These are phyloP conservation scores for Caenorhabditis macrosperma DNA, from an alignment of 2,888 invertebrate species.

Conservation along the genomic window DNA sequence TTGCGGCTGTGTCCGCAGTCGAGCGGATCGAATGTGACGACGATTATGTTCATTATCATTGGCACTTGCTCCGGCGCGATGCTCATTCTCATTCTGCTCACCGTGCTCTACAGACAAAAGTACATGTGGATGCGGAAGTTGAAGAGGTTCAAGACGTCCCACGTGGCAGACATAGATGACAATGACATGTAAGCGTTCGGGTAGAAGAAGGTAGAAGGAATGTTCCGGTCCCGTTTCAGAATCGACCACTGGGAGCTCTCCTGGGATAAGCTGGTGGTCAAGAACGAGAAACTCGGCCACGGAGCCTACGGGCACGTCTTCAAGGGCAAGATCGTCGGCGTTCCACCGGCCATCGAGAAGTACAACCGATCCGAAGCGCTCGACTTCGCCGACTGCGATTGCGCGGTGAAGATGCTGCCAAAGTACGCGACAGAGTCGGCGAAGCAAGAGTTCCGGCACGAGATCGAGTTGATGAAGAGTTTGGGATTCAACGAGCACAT, in stretches of 20 bases:
- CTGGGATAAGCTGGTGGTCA: constrained; percentile 74
- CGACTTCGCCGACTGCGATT: constrained; percentile 61
- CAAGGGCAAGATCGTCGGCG: constrained; percentile 74
- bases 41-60: constrained; percentile 73
- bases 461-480: constrained; percentile 77
- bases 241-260: constrained; percentile 76
- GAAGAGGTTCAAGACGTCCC: constrained; percentile 64
- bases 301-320: constrained; percentile 77
- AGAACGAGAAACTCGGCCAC: constrained; percentile 74
- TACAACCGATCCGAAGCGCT: constrained; percentile 64
- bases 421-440: constrained; percentile 73
- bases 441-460: constrained; percentile 70
- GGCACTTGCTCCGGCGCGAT: constrained; percentile 72
- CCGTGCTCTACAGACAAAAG: constrained; percentile 73
- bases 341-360: constrained; percentile 73
- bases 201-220: too few relatives aligned
- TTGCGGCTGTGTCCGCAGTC: constrained; percentile 27
- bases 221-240: too few relatives aligned
- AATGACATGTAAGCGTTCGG: constrained; percentile 62
- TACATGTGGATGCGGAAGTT: constrained; percentile 74
- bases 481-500: constrained; percentile 76
- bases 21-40: constrained; percentile 53
- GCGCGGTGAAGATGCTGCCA: constrained; percentile 74
- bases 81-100: constrained; percentile 71
- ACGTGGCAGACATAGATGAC: constrained; percentile 54